Evolutionary conservation across 2,797 vertebrate species (phyloP), one percentile per base, ranked within the genome.

Genomic region (Scolopax bukidnonensis): DNA sequence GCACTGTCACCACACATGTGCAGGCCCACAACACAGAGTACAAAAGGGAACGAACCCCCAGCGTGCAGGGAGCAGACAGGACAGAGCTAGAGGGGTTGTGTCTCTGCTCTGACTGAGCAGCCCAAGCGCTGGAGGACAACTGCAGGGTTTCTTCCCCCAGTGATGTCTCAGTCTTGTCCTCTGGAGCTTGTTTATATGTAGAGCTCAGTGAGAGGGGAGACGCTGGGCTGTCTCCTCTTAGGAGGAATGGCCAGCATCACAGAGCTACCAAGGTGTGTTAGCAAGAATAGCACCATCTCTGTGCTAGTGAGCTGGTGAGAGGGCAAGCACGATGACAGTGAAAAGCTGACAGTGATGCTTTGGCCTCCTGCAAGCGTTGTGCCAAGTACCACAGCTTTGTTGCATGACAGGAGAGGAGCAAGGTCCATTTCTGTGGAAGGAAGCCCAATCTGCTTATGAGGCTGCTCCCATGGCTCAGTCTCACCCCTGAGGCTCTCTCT

Each of bases 1-100:
- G 89, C 64, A 75, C 41, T 85, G 82, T 80, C 82, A 92, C 68
- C 81, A 87, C 90, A 93, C 38, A 90, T 75, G 84, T 89, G 78
- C 60, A 92, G 84, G 75, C 68, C 68, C 86, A 87, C 80, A 93
- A 75, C 75, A 88, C 30, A 89, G 43, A 90, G 65, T 47, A 89
- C 56, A 79, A 90, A 89, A 88, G 33, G 57, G 71, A 96, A 90
- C 7, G 28, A 89, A 87, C 20, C 48, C 40, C 60, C 56, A 48
- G 48, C 2, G 6, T 89, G 75, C 10, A 2, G 75, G 51, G 74
- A 94, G 43, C 78, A 95, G 60, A 83, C 87, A 92, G 61, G 53
- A 89, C 56, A 87, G 40, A 90, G 67, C 63, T 77, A 53, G 53
- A 88, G 43, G 57, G 45, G 76, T 56, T 56, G 40, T 41, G 70